Evolutionary conservation across 2,888 invertebrate species (phyloP), one percentile per base, ranked within the genome.

Genomic region (Aricia artaxerxes): DNA sequence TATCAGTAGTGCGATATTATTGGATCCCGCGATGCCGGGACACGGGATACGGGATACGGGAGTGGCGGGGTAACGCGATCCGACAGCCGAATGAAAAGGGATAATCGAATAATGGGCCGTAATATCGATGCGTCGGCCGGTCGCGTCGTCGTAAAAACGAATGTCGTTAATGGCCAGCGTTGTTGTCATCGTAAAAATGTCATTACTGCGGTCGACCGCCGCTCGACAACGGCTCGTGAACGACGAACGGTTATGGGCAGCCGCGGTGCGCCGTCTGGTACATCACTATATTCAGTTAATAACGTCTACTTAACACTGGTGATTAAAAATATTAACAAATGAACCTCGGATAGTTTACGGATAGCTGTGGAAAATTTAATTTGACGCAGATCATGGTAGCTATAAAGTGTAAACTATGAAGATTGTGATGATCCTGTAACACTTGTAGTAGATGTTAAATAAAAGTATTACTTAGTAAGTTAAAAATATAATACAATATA

Each of bases 21-120:
- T 64, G 9, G 38, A 69, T 31, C 35, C 5, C 69, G 69, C 4
- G 69, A 35, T 69, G 38, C 69, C 35, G 35, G 13, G 35, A 38
- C 9, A 16, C 4, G 53, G 53, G 53, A 53, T 13, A 13, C 44
- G 44, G 49, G 61, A 7, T 61, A 61, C 24, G 61, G 60, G n/a
- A 7, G n/a, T 61, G 7, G 61, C 31, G 31, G 11, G 31, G 35
- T 38, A 13, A 38, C 35, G 69, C 35, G 69, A 38, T 35, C 13
- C 69, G 69, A 69, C 35, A 69, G 69, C 69, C 69, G 69, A 69
- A 69, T 35, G 69, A 69, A 69, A 69, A 38, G 69, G 69, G 69
- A 69, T 69, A 69, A 69, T 35, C 35, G 69, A 69, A 69, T 69
- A 69, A 69, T 69, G 69, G 69, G 69, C 69, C 69, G 69, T 69